These are phyloP conservation scores for Loripinus fragilis DNA, from an alignment of 2,888 invertebrate species.

Conservation along the genomic window DNA sequence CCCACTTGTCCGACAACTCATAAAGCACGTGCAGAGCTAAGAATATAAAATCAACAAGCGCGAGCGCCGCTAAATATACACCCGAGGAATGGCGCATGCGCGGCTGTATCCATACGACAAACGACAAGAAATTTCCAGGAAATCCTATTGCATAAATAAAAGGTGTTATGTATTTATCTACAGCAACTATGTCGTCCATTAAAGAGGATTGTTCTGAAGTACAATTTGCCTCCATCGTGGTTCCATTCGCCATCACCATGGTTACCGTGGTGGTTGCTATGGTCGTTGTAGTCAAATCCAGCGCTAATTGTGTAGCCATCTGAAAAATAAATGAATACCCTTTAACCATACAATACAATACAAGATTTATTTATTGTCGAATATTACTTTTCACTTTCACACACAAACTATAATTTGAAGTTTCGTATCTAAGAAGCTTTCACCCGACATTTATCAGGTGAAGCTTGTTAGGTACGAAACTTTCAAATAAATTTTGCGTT, in stretches of 20 bases:
- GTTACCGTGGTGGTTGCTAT: not conserved
- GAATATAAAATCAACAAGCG: constrained; percentile 80
- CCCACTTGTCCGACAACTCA: constrained; percentile 79
- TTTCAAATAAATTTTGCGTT: too few relatives aligned
- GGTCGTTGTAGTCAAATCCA: not conserved
- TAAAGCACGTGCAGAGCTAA: constrained; percentile 78
- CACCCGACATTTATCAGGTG: too few relatives aligned
- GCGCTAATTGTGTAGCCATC: not conserved
- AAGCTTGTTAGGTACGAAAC: too few relatives aligned
- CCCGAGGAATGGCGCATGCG: constrained; percentile 83
- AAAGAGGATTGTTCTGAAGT: constrained; percentile 30
- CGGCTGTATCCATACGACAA: constrained; percentile 81
- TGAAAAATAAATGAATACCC: constrained; percentile 5
- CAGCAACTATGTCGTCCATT: constrained; percentile 28
- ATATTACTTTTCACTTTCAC: too few relatives aligned
- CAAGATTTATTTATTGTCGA: too few relatives aligned
- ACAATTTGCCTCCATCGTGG: constrained; percentile 12
- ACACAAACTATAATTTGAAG: too few relatives aligned
- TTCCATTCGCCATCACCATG: not conserved
- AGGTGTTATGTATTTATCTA: constrained; percentile 78
- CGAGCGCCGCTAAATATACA: constrained; percentile 82
- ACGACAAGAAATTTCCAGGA: constrained; percentile 81
- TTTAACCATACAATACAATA: too few relatives aligned
- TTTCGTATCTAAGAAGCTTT: too few relatives aligned
- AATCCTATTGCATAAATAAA: constrained; percentile 81